Percentiles rank a stretch among this genome's conserved stretches.
Conservation (phyloP, 92 coral and sea anemone genomes). For the Parazoanthus atlanticus region DNA sequence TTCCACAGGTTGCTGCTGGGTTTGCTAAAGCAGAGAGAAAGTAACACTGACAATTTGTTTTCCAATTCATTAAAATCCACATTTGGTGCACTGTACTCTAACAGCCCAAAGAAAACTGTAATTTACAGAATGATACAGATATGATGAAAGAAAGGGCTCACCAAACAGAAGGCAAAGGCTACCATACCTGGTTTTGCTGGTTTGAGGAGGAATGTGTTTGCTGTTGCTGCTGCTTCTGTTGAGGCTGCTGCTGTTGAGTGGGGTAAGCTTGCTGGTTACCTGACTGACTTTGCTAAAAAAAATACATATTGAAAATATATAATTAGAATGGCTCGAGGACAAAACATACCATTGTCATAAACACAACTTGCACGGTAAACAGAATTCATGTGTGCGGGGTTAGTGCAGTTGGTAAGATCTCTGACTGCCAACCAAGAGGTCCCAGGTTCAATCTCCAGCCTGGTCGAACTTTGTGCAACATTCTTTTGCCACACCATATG, state of each 20-base stretch:
- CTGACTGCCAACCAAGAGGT: too few relatives aligned
- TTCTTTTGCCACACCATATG: too few relatives aligned
- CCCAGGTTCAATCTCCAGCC: too few relatives aligned
- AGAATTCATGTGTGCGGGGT: too few relatives aligned
- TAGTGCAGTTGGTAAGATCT: too few relatives aligned
- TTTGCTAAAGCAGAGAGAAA: slow-evolving; percentile 16
- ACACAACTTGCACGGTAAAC: too few relatives aligned
- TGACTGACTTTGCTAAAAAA: slow-evolving; percentile 33
- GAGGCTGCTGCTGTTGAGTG: slow-evolving; percentile 50
- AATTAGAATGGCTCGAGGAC: too few relatives aligned
- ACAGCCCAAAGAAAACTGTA: not conserved
- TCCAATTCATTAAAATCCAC: too few relatives aligned
- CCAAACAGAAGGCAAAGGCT: not conserved
- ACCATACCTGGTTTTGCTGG: slow-evolving; percentile 87
- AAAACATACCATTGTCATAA: too few relatives aligned
- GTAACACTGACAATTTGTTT: not conserved
- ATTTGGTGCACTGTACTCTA: too few relatives aligned
- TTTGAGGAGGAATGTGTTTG: slow-evolving; percentile 78
- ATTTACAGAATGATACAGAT: not conserved
- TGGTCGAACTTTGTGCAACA: too few relatives aligned
- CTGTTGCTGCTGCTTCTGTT: slow-evolving; percentile 71
- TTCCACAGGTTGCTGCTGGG: slow-evolving; percentile 93
- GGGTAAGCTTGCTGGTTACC: slow-evolving; percentile 54
- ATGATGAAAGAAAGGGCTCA: too few relatives aligned
- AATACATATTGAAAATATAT: not conserved